These are phyloP conservation scores for Esox masquinongy DNA, from an alignment of 2,797 vertebrate species.

Conservation along the genomic window DNA sequence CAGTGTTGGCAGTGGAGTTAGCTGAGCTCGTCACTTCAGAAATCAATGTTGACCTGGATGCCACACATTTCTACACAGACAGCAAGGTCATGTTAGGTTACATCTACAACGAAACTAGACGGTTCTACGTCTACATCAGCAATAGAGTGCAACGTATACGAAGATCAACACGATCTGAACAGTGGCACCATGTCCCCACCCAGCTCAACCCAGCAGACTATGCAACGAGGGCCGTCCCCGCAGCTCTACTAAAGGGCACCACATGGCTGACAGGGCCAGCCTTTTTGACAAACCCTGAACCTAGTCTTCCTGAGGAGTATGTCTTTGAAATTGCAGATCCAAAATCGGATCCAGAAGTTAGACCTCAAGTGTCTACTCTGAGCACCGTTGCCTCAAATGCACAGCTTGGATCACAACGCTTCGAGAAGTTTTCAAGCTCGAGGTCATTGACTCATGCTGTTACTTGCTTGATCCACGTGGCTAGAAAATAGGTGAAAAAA, in stretches of 20 bases:
- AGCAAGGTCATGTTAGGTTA: background rate
- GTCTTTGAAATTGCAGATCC: too few relatives aligned
- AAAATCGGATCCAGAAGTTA: too few relatives aligned
- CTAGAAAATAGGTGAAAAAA: slow-evolving; percentile 4
- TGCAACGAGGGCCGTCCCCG: too few relatives aligned
- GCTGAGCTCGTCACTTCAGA: background rate
- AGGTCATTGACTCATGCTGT: too few relatives aligned
- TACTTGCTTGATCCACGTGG: too few relatives aligned
- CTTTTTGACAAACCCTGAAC: background rate
- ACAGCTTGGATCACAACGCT: too few relatives aligned
- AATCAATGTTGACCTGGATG: background rate
- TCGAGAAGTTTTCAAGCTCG: too few relatives aligned
- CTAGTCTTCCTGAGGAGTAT: background rate
- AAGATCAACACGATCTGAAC: background rate
- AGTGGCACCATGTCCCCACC: background rate
- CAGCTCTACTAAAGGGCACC: background rate
- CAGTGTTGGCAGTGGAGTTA: background rate
- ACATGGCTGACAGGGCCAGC: background rate
- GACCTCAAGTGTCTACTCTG: too few relatives aligned
- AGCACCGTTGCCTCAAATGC: too few relatives aligned
- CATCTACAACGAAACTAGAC: background rate
- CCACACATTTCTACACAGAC: background rate
- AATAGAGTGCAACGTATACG: slow-evolving; percentile 6
- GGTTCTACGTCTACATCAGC: slow-evolving; percentile 8
- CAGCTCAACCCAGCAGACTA: slow-evolving; percentile 4